phyloP scores from a whole-genome alignment of 2,888 invertebrate genomes.

The Sturmia bella region DNA sequence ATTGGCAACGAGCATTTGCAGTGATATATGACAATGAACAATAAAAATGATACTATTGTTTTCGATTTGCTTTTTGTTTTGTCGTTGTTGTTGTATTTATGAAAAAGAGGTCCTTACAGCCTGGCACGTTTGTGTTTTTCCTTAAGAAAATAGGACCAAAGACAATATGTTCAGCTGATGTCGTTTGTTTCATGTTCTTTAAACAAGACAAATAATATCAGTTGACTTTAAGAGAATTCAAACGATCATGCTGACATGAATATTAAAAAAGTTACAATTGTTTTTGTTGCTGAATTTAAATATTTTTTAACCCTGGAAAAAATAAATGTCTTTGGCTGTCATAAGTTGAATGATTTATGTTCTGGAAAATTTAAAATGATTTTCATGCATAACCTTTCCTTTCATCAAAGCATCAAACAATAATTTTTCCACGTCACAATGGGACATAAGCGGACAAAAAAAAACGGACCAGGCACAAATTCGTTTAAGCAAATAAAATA shows the following conservation, averaged over 20 bases:
- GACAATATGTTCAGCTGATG: slow-evolving; percentile 34
- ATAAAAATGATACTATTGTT: slow-evolving; percentile 68
- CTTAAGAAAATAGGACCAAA: slow-evolving; percentile 26
- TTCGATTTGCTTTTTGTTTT: slow-evolving; percentile 21
- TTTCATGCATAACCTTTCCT: slow-evolving; percentile 8
- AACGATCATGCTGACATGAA: slow-evolving; percentile 60
- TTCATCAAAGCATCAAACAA: background rate
- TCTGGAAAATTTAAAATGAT: slow-evolving; percentile 34
- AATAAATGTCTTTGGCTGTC: slow-evolving; percentile 41
- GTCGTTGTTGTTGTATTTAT: slow-evolving; percentile 11
- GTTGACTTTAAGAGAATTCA: slow-evolving; percentile 37
- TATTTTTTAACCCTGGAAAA: slow-evolving; percentile 21
- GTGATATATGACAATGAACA: slow-evolving; percentile 68
- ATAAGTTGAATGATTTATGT: slow-evolving; percentile 54
- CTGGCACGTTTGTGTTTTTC: background rate
- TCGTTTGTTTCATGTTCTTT: slow-evolving; percentile 52
- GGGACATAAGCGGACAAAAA: no score
- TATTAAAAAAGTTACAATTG: slow-evolving; percentile 62
- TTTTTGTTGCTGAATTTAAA: slow-evolving; percentile 14
- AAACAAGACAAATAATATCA: slow-evolving; percentile 69
- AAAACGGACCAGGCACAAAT: no score
- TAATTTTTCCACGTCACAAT: no score
- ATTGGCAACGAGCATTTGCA: slow-evolving; percentile 49
- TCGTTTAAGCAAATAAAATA: no score
- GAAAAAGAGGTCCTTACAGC: slow-evolving; percentile 48